Evolutionary conservation across 2,888 invertebrate genomes (phyloP).

Genomic region (Lasioglossum vierecki): DNA sequence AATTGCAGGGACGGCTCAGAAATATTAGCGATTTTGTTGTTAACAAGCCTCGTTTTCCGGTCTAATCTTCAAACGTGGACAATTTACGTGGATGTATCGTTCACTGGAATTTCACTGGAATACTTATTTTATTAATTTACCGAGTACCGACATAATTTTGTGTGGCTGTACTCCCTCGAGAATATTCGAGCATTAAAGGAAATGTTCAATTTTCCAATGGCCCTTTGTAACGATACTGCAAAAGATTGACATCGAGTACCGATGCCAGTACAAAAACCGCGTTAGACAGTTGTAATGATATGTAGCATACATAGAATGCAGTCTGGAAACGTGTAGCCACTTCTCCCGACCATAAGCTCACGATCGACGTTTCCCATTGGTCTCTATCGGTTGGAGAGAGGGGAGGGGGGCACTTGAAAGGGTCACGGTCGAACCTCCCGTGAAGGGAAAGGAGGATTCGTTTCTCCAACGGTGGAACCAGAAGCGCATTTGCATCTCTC

Average conservation of each 20-base stretch:
- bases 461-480: slow-evolving; percentile 15
- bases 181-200: no score
- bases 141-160: no score
- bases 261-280: neutral
- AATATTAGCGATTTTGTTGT: neutral
- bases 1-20: neutral
- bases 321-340: neutral
- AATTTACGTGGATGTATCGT: neutral
- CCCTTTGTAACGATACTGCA: neutral
- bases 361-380: neutral
- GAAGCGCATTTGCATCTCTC: slow-evolving; percentile 57
- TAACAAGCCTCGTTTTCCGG: neutral
- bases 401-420: neutral
- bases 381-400: neutral
- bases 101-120: neutral
- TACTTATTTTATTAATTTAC: no score
- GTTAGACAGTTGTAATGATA: neutral
- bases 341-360: neutral
- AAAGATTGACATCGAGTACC: neutral
- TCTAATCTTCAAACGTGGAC: neutral
- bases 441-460: slow-evolving; percentile 8
- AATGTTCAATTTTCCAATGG: no score
- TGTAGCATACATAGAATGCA: neutral
- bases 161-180: no score
- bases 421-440: neutral